A percentile compares a stretch with the other conserved stretches of the same genome.
Evolutionary conservation across 2,797 vertebrate genomes (phyloP).

Genomic region (Pseudopleuronectes americanus): DNA sequence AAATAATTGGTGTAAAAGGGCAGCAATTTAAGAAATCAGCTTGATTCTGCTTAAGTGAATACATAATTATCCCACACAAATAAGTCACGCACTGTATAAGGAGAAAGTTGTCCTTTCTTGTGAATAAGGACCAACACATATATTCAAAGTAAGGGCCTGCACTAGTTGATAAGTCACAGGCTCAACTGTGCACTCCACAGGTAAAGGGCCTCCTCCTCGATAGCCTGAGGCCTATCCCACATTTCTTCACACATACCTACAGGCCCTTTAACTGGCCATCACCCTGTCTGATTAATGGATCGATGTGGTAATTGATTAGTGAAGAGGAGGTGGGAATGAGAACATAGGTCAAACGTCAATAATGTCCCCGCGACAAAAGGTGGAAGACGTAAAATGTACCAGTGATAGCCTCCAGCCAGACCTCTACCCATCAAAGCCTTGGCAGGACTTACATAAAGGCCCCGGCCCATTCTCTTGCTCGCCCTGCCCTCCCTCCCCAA

Average conservation of each 20-base stretch:
- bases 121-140: background rate
- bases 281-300: constrained; percentile 97
- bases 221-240: constrained; percentile 81
- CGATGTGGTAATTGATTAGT: constrained; percentile 98
- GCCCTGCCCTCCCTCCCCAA: constrained; percentile 76
- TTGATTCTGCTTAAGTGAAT: background rate
- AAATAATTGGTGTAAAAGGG: constrained; percentile 34
- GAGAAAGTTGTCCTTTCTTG: background rate
- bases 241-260: constrained; percentile 85
- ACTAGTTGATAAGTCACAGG: constrained; percentile 43
- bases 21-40: constrained; percentile 50
- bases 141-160: constrained; percentile 11
- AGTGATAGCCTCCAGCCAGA: constrained; percentile 92
- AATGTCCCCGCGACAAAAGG: constrained; percentile 89
- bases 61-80: constrained; percentile 4
- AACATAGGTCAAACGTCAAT: constrained; percentile 92
- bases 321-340: constrained; percentile 92
- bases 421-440: constrained; percentile 91
- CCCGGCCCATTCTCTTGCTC: constrained; percentile 80
- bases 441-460: constrained; percentile 80
- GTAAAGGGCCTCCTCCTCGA: constrained; percentile 78
- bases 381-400: constrained; percentile 91
- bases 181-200: constrained; percentile 62
- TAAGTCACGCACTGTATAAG: too few relatives aligned
- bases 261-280: constrained; percentile 92